Conservation (phyloP, 2,797 vertebrate species). For the Dendrocincla tyrannina region DNA sequence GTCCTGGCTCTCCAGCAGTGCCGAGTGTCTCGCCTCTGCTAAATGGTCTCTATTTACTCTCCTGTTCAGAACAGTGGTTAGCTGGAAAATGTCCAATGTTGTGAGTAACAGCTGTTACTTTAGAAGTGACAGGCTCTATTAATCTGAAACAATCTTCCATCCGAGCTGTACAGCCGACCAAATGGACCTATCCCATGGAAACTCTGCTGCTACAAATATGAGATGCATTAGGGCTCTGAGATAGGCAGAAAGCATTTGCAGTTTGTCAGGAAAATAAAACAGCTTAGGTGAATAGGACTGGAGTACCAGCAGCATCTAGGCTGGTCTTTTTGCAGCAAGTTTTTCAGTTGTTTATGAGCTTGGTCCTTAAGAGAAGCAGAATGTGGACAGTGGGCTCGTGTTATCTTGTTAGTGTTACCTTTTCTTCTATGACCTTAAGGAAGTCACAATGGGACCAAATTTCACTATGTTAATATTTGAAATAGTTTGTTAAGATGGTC, state of each 20-base stretch:
- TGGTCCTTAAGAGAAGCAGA: neutral
- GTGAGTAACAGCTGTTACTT: constrained; percentile 56
- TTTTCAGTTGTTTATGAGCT: neutral
- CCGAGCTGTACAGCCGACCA: neutral
- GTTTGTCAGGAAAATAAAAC: neutral
- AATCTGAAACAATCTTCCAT: neutral
- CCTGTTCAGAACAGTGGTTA: neutral
- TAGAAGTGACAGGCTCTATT: constrained; percentile 47
- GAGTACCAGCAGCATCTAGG: neutral
- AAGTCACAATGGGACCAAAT: neutral
- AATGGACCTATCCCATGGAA: neutral
- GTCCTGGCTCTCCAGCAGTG: neutral
- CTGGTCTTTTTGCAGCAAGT: neutral
- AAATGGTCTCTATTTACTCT: constrained; percentile 33
- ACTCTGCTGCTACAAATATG: neutral
- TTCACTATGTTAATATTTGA: neutral
- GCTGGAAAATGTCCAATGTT: constrained; percentile 43
- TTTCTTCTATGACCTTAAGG: neutral
- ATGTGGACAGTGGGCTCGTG: neutral
- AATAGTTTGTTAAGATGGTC: neutral
- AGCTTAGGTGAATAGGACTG: neutral
- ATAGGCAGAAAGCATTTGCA: neutral
- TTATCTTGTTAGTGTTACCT: neutral
- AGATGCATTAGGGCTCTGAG: neutral
- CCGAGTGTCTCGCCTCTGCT: neutral